Conservation (phyloP, 1,140 invertebrate species). For the Drosophila tani region DNA sequence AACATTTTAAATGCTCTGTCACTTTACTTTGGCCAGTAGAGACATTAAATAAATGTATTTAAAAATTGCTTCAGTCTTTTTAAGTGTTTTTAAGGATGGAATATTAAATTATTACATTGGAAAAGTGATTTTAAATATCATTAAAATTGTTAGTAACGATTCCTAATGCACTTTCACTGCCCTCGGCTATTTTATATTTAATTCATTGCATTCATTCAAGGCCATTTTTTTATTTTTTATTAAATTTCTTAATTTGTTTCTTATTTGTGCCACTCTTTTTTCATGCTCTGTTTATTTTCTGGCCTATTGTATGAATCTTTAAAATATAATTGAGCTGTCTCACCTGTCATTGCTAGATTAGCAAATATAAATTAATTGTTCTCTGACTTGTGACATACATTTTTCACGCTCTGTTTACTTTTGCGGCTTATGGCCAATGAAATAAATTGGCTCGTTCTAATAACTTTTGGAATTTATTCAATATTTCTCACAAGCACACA, state of each 20-base stretch:
- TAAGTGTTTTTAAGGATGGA: not conserved
- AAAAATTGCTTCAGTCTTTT: not conserved
- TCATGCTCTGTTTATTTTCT: too few species aligned
- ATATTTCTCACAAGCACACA: slow-evolving; percentile 11
- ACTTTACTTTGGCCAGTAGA: not conserved
- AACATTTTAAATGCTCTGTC: too few species aligned
- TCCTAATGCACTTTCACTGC: too few species aligned
- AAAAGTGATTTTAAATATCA: not conserved
- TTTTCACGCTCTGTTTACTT: not conserved
- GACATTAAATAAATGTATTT: slow-evolving; percentile 8
- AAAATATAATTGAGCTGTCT: not conserved
- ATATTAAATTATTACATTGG: not conserved
- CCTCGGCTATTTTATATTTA: too few species aligned
- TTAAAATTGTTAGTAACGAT: too few species aligned
- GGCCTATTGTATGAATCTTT: too few species aligned
- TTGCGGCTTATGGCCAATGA: too few species aligned
- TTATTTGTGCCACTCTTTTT: not conserved
- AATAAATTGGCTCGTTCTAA: slow-evolving; percentile 1
- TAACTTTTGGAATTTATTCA: slow-evolving; percentile 26
- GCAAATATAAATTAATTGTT: not conserved
- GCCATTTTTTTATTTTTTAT: not conserved
- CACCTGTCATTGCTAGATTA: not conserved
- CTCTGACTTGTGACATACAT: not conserved
- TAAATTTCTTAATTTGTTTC: not conserved
- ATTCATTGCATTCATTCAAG: too few species aligned